phyloP scores from a whole-genome alignment of 2,797 vertebrate species.

The Epinephelus awoara region DNA sequence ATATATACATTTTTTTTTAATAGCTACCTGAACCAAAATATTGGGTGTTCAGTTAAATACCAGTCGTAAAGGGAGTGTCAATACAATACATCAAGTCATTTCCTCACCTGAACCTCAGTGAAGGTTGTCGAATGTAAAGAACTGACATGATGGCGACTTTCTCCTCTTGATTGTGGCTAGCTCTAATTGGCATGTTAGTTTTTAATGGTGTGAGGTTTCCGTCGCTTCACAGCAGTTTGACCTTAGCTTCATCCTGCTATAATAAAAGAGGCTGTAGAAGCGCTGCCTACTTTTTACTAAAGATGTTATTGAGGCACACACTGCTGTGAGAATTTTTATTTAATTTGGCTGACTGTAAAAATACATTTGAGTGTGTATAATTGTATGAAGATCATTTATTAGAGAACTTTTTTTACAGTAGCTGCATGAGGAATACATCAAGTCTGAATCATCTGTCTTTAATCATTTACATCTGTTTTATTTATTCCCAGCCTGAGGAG shows the following conservation, averaged over 20 bases:
- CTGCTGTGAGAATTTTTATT: not conserved
- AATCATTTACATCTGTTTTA: constrained; percentile 3
- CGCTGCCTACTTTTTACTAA: not conserved
- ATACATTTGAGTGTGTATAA: not conserved
- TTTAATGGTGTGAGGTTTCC: too few relatives aligned
- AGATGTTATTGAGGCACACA: not conserved
- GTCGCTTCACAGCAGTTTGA: too few relatives aligned
- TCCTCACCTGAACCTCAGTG: not conserved
- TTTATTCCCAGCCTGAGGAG: constrained; percentile 90
- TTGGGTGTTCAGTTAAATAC: not conserved
- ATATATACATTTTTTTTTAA: too few relatives aligned
- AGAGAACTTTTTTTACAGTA: not conserved
- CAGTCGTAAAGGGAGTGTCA: not conserved
- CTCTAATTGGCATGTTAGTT: too few relatives aligned
- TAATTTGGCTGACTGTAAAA: not conserved
- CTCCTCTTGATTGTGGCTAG: too few relatives aligned
- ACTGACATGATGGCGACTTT: not conserved
- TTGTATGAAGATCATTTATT: not conserved
- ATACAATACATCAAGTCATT: not conserved
- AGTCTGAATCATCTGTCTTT: not conserved
- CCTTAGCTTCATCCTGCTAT: not conserved
- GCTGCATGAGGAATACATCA: not conserved
- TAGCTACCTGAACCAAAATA: not conserved
- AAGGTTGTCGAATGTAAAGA: not conserved
- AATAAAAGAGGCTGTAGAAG: not conserved